Conservation (phyloP, 2,113 vertebrate species). For the Mormyrus lacerda region DNA sequence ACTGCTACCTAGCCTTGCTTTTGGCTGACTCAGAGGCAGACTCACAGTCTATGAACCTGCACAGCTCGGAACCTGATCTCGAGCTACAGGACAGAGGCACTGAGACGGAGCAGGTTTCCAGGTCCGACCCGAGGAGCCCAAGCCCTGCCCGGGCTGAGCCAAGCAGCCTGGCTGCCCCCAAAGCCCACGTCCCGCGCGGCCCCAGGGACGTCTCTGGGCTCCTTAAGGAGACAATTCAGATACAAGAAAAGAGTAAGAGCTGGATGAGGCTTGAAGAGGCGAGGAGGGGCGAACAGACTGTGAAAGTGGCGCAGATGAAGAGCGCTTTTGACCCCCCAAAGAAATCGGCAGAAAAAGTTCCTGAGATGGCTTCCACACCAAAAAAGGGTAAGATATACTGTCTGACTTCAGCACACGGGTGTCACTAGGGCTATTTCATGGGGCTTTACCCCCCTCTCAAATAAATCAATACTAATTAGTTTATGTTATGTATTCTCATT, state of each 20-base stretch:
- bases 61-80: background rate
- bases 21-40: background rate
- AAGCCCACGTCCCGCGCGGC: conserved; percentile 28
- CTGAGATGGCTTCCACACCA: conserved; percentile 39
- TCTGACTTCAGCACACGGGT: background rate
- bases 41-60: background rate
- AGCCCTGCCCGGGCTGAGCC: background rate
- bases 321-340: conserved; percentile 55
- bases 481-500: background rate
- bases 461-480: background rate
- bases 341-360: conserved; percentile 45
- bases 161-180: background rate
- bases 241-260: conserved; percentile 37
- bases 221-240: conserved; percentile 50
- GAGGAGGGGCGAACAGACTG: conserved; percentile 38
- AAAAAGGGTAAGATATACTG: conserved; percentile 55
- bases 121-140: background rate
- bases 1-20: background rate
- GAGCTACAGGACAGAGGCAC: background rate
- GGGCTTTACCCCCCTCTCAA: background rate
- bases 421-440: background rate
- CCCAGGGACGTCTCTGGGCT: conserved; percentile 55
- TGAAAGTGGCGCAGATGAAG: conserved; percentile 60
- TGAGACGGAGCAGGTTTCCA: background rate
- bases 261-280: conserved; percentile 8